Evolutionary conservation across 2,888 invertebrate genomes (phyloP).

Genomic region (Trachelus tabidus): DNA sequence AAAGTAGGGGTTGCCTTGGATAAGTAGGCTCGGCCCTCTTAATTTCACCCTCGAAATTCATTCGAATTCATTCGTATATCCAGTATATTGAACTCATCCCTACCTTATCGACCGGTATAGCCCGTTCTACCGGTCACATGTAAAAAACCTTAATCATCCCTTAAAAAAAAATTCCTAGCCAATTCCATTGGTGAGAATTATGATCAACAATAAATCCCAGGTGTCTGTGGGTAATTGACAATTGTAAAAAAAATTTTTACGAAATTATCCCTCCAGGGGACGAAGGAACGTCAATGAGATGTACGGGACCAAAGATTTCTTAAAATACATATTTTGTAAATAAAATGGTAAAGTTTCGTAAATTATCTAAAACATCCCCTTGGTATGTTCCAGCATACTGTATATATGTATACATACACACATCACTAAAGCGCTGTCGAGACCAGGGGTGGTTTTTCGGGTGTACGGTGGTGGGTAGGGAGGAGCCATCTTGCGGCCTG

Average conservation of each 20-base stretch:
- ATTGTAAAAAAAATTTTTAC: background rate
- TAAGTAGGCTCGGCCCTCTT: background rate
- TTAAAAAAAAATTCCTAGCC: background rate
- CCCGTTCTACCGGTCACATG: background rate
- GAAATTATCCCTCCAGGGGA: background rate
- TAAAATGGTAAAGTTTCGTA: background rate
- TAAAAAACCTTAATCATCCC: background rate
- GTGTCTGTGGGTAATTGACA: background rate
- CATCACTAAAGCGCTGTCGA: background rate
- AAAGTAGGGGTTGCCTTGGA: background rate
- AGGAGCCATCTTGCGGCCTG: constrained; percentile 66
- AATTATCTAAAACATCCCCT: background rate
- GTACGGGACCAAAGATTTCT: background rate
- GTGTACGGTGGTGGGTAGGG: constrained; percentile 51
- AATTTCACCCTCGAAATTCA: background rate
- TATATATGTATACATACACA: background rate
- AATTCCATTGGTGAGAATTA: background rate
- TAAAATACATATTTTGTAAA: background rate
- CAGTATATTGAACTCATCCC: background rate
- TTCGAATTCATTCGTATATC: background rate
- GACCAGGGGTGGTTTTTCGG: constrained; percentile 21
- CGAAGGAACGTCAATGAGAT: background rate
- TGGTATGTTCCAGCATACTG: background rate
- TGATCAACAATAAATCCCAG: background rate
- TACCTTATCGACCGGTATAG: background rate